These are phyloP conservation scores for Acanthiza pusilla DNA, from an alignment of 2,797 vertebrate species.

Conservation along the genomic window DNA sequence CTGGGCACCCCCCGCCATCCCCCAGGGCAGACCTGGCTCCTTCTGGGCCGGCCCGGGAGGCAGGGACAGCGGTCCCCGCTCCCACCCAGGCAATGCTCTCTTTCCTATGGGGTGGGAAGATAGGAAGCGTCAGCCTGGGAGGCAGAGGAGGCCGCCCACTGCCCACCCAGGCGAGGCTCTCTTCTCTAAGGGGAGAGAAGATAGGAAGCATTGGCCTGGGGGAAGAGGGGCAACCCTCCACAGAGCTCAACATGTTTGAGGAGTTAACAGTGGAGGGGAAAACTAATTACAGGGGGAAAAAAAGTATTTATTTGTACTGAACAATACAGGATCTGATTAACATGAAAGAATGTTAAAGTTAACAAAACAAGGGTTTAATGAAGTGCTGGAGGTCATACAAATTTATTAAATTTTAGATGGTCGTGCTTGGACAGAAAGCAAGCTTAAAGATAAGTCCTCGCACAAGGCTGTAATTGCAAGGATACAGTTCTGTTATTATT, in stretches of 20 bases:
- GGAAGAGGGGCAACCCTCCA: too few relatives aligned
- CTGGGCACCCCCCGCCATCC: too few relatives aligned
- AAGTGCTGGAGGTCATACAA: background rate
- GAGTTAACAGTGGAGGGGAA: background rate
- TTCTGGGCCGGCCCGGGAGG: too few relatives aligned
- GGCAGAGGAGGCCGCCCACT: too few relatives aligned
- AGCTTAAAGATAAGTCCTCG: background rate
- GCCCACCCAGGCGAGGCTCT: too few relatives aligned
- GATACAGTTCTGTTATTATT: background rate
- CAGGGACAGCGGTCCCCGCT: too few relatives aligned
- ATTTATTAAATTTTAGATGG: background rate
- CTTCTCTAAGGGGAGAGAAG: too few relatives aligned
- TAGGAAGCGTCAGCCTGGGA: too few relatives aligned
- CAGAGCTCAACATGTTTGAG: background rate
- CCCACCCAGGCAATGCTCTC: too few relatives aligned
- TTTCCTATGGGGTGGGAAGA: too few relatives aligned
- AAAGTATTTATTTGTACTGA: background rate
- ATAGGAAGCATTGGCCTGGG: too few relatives aligned
- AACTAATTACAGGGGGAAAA: background rate
- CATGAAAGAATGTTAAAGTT: background rate
- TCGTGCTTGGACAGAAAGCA: background rate
- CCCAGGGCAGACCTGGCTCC: too few relatives aligned
- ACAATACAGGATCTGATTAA: background rate
- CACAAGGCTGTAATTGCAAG: background rate
- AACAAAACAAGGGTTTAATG: background rate